Evolutionary conservation across 2,113 vertebrate species (phyloP).

Genomic region (Syrmaticus mikado): DNA sequence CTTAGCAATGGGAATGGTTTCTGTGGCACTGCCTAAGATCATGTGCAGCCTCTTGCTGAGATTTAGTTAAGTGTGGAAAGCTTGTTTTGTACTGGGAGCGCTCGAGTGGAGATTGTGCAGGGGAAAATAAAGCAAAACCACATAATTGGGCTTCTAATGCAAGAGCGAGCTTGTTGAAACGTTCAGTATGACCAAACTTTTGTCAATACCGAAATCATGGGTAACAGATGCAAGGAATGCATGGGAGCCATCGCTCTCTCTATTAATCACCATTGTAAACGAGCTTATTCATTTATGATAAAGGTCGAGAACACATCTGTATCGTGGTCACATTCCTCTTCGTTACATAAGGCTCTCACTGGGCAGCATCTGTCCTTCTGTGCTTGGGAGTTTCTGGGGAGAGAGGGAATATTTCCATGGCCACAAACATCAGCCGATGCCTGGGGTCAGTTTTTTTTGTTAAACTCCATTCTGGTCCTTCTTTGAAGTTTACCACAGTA

Average conservation of each 20-base stretch:
- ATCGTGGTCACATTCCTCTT: not conserved
- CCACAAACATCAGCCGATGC: constrained; percentile 24
- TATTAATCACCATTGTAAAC: not conserved
- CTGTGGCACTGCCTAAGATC: constrained; percentile 51
- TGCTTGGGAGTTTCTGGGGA: constrained; percentile 38
- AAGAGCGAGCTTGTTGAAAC: constrained; percentile 42
- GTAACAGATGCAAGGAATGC: not conserved
- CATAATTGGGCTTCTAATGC: constrained; percentile 50
- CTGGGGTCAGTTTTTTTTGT: constrained; percentile 38
- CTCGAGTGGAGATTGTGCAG: constrained; percentile 54
- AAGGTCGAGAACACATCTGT: not conserved
- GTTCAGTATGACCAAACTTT: not conserved
- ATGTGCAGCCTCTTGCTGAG: constrained; percentile 60
- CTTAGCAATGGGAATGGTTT: constrained; percentile 44
- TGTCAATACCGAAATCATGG: not conserved
- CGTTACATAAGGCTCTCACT: not conserved
- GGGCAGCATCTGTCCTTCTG: not conserved
- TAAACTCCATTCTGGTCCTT: too few species aligned
- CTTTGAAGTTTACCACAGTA: too few species aligned
- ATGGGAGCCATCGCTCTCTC: not conserved
- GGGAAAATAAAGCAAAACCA: constrained; percentile 34
- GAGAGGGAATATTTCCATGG: not conserved
- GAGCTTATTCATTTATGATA: not conserved
- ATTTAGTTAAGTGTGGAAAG: constrained; percentile 47
- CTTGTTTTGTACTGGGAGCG: constrained; percentile 63